Percentiles rank a stretch among this genome's conserved stretches.
Conservation (phyloP, 2,888 invertebrate species). For the Acleris sparsana region DNA sequence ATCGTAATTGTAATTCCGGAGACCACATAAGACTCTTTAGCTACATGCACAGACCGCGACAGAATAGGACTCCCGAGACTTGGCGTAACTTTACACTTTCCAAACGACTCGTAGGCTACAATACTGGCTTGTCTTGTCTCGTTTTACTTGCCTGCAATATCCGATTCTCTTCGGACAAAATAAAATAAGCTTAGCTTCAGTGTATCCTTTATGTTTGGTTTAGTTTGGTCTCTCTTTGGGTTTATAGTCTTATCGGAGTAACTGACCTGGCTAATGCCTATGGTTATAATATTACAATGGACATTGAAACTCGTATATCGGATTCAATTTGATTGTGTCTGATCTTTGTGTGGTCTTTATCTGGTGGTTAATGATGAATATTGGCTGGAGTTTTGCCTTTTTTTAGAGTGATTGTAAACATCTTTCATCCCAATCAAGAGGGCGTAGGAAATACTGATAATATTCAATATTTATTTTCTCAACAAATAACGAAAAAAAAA, state of each 20-base stretch:
- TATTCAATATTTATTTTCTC: too few species aligned
- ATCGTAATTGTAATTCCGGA: constrained; percentile 20
- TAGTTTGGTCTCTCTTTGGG: constrained; percentile 6
- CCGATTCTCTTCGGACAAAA: constrained; percentile 41
- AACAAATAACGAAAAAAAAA: too few species aligned
- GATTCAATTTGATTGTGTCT: too few species aligned
- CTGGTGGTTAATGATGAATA: too few species aligned
- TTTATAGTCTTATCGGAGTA: constrained; percentile 2
- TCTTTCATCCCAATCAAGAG: too few species aligned
- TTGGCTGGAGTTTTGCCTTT: too few species aligned
- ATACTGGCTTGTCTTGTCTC: constrained; percentile 47
- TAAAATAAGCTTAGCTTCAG: constrained; percentile 28
- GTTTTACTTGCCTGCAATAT: constrained; percentile 41
- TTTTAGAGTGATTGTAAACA: too few species aligned
- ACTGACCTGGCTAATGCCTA: background rate
- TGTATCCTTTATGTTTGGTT: constrained; percentile 24
- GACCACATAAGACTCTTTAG: constrained; percentile 17
- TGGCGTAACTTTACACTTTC: constrained; percentile 43
- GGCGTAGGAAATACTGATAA: too few species aligned
- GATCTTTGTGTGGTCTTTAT: too few species aligned
- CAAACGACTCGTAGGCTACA: constrained; percentile 42
- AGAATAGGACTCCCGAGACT: constrained; percentile 42
- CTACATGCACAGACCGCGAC: constrained; percentile 7
- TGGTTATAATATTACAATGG: background rate
- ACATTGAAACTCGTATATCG: too few species aligned